These are phyloP conservation scores for Prosapia bicincta DNA, from an alignment of 2,888 invertebrate species.

Conservation along the genomic window DNA sequence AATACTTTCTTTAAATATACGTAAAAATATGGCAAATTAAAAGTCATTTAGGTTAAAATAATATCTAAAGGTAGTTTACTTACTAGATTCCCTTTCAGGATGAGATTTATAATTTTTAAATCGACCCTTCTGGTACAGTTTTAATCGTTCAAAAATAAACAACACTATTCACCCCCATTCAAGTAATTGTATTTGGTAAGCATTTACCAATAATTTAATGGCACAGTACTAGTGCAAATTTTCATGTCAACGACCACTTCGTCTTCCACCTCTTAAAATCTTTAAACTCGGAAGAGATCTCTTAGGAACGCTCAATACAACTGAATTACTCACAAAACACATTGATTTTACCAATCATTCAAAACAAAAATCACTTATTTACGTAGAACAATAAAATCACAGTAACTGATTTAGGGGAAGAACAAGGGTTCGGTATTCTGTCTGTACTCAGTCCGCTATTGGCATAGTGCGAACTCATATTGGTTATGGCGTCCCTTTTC, in stretches of 20 bases:
- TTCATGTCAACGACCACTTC: background rate
- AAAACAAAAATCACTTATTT: background rate
- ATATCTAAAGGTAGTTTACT: too few species aligned
- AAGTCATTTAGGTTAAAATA: too few species aligned
- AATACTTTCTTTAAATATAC: too few species aligned
- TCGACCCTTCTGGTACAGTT: too few species aligned
- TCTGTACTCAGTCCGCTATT: background rate
- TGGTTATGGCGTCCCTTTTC: constrained; percentile 1
- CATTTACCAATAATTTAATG: background rate
- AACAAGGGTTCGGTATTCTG: background rate
- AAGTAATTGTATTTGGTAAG: too few species aligned
- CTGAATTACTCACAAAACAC: background rate
- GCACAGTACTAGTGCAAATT: background rate
- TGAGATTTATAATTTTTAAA: too few species aligned
- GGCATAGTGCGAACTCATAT: background rate
- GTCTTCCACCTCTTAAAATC: background rate
- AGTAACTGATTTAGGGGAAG: background rate
- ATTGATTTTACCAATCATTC: background rate
- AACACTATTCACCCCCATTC: too few species aligned
- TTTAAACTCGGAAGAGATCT: background rate
- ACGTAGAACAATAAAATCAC: background rate
- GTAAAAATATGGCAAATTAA: too few species aligned
- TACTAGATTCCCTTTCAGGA: too few species aligned
- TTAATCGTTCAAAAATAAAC: too few species aligned
- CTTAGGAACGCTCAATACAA: background rate